phyloP scores from a whole-genome alignment of 35 echinoderm and acorn worm species.

The Lytechinus variegatus region DNA sequence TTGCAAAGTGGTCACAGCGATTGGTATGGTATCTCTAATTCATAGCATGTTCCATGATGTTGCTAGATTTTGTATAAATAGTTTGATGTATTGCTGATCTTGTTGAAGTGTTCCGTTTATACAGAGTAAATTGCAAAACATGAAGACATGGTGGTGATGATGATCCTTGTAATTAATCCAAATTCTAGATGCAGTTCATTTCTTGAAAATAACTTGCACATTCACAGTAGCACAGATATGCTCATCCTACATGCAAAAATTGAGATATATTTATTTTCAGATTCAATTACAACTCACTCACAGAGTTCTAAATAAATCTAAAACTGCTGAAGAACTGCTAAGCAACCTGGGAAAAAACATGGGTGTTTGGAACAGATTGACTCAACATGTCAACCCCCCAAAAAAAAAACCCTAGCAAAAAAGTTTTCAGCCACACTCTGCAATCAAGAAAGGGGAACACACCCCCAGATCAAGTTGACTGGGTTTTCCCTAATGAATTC shows the following conservation, averaged over 20 bases:
- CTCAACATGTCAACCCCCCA: no score
- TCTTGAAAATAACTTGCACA: background rate
- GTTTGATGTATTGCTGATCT: background rate
- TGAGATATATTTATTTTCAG: background rate
- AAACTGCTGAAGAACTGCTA: no score
- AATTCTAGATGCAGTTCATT: background rate
- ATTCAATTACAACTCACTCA: background rate
- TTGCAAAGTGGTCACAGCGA: background rate
- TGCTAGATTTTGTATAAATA: background rate
- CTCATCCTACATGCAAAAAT: background rate
- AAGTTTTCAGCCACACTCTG: no score
- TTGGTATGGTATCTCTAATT: background rate
- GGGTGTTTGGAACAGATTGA: no score
- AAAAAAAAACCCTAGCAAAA: no score
- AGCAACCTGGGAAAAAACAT: no score
- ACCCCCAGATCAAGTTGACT: no score
- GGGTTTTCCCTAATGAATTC: no score
- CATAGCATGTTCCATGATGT: background rate
- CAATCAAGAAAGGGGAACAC: no score
- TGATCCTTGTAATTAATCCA: background rate
- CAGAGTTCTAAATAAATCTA: background rate
- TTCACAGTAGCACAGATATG: background rate
- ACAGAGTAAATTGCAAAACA: background rate
- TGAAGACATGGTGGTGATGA: background rate
- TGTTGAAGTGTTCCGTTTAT: background rate